Conservation (phyloP, 2,113 vertebrate species). For the Mobula hypostoma region DNA sequence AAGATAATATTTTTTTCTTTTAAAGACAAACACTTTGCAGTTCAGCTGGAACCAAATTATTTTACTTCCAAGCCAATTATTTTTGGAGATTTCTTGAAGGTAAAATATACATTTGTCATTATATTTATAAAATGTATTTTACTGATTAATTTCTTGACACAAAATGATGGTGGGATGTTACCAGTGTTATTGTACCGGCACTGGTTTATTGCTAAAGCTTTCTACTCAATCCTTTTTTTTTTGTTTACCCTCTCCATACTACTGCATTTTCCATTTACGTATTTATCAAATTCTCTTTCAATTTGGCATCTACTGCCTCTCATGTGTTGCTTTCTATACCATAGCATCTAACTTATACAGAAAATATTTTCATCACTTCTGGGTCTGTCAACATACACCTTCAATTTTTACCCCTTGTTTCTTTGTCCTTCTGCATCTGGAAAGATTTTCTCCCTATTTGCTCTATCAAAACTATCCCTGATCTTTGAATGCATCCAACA, state of each 20-base stretch:
- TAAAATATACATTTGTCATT: conserved; percentile 39
- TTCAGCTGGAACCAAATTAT: conserved; percentile 59
- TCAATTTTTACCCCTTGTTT: too few species aligned
- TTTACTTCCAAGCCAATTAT: conserved; percentile 67
- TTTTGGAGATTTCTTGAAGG: conserved; percentile 78
- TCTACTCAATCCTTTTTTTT: neutral
- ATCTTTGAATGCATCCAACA: too few species aligned
- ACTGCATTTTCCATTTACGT: neutral
- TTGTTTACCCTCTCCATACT: neutral
- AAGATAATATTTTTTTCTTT: conserved; percentile 40
- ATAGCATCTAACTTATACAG: neutral
- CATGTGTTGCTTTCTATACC: neutral
- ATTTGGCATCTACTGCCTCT: too few species aligned
- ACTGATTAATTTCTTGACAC: neutral
- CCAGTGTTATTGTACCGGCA: neutral
- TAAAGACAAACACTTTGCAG: conserved; percentile 69
- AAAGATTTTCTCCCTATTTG: too few species aligned
- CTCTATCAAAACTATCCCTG: too few species aligned
- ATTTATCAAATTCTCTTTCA: neutral
- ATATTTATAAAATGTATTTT: neutral
- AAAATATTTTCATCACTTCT: neutral
- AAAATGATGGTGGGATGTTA: neutral
- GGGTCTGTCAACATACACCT: neutral
- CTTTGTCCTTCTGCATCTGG: too few species aligned
- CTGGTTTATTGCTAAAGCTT: neutral